phyloP scores from a whole-genome alignment of 2,113 vertebrate species.

The Madoqua kirkii region DNA sequence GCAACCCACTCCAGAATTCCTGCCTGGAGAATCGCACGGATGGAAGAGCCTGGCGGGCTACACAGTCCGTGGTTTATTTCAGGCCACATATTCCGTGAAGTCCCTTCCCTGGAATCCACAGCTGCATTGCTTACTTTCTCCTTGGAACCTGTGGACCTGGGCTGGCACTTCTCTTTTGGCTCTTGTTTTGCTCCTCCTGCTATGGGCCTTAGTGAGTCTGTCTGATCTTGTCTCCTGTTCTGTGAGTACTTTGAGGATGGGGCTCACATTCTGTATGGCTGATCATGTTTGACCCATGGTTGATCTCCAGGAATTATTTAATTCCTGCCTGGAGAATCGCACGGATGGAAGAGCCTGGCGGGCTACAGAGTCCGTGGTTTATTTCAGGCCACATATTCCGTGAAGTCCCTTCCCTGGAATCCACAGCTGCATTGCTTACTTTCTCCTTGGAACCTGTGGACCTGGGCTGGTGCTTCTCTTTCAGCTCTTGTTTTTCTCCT shows the following conservation, averaged over 20 bases:
- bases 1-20: not conserved
- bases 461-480: not conserved
- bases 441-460: fast-evolving
- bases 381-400: not conserved
- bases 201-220: not conserved
- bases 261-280: not conserved
- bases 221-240: not conserved
- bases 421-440: not conserved
- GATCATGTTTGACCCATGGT: not conserved
- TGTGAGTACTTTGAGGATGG: not conserved
- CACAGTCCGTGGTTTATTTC: not conserved
- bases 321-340: not conserved
- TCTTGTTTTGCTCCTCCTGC: not conserved
- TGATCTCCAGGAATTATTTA: not conserved
- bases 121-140: not conserved
- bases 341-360: not conserved
- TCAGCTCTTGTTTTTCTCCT: not conserved
- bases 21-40: not conserved
- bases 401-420: not conserved
- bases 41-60: not conserved
- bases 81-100: not conserved
- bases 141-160: fast-evolving
- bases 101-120: not conserved
- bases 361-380: not conserved
- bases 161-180: not conserved